Conservation (phyloP, 2,797 vertebrate species). For the Holocentrus rufus region DNA sequence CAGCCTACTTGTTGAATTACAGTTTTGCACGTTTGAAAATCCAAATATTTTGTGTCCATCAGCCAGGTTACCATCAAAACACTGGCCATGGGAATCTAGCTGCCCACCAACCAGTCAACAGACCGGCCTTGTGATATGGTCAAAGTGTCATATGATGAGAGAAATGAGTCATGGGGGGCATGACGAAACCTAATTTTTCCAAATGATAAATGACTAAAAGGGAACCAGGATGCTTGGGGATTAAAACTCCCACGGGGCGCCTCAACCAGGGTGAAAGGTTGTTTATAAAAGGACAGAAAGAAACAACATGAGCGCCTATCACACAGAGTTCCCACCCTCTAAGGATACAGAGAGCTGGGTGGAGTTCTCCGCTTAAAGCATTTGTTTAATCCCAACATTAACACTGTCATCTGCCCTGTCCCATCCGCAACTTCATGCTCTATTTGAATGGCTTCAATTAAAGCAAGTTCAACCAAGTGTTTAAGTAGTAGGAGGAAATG, state of each 20-base stretch:
- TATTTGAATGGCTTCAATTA: slow-evolving; percentile 14
- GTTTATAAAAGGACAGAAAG: slow-evolving; percentile 53
- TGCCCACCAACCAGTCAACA: slow-evolving; percentile 10
- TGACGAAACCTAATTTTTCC: not conserved
- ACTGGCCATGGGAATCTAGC: not conserved
- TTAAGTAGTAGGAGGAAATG: not conserved
- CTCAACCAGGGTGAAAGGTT: slow-evolving; percentile 57
- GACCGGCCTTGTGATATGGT: slow-evolving; percentile 26
- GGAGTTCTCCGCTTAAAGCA: slow-evolving; percentile 65
- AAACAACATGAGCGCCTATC: slow-evolving; percentile 69
- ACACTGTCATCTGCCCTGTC: slow-evolving; percentile 38
- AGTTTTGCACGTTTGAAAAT: not conserved
- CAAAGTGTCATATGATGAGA: not conserved
- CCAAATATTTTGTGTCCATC: not conserved
- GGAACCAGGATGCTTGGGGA: slow-evolving; percentile 50
- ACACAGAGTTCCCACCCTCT: slow-evolving; percentile 77
- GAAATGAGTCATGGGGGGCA: not conserved
- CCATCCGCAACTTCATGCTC: slow-evolving; percentile 17
- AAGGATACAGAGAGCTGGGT: slow-evolving; percentile 75
- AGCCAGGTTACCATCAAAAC: not conserved
- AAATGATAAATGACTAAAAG: slow-evolving; percentile 43
- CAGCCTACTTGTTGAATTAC: too few species aligned
- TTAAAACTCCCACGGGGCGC: slow-evolving; percentile 58
- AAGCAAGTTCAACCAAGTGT: not conserved
- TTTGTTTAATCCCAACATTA: slow-evolving; percentile 61